Evolutionary conservation across 1,140 invertebrate species (phyloP), one percentile per base, ranked within the genome.

Genomic region (Chironomus tepperi): DNA sequence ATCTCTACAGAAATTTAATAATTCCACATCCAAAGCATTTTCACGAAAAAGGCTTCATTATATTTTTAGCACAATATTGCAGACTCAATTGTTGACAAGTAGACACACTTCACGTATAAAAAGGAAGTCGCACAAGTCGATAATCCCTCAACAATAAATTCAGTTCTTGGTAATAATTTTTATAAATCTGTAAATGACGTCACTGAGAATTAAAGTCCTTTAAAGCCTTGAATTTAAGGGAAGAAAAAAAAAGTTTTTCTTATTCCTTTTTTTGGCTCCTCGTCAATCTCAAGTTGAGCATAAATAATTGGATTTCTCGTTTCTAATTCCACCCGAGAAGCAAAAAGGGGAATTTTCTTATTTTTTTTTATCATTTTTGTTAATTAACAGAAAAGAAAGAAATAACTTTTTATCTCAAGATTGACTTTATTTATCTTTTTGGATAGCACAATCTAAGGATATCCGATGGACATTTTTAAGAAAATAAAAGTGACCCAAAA

Each of bases 381-480:
- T 57, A 57, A 57, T 57, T 57, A 57, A 57, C 47, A 57, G 47
- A 57, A n/a, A 57, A 57, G 47, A n/a, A 57, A n/a, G n/a, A 57
- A 57, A 15, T 3, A n/a, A n/a, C n/a, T n/a, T 57, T 57, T 57
- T 57, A 57, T 57, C 47, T n/a, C 47, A 57, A 57, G 47, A 57
- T 57, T 57, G 47, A 57, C 47, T 57, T n/a, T 57, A 57, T 57
- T 57, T 57, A 57, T 57, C 47, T 57, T 57, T 57, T 57, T n/a
- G 3, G n/a, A 57, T 5, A 7, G n/a, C 12, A 57, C 47, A 57
- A 12, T 12, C 12, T 12, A 57, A 57, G 47, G 10, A n/a, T 57
- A 57, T 57, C 12, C 12, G n/a, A 57, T 57, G 47, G 47, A 57
- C 47, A n/a, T 57, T 57, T 57, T n/a, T 10, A 47, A 57, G 10